A percentile compares a stretch with the other conserved stretches of the same genome.
Evolutionary conservation across 2,797 vertebrate genomes (phyloP).

Genomic region (Siniperca scherzeri): DNA sequence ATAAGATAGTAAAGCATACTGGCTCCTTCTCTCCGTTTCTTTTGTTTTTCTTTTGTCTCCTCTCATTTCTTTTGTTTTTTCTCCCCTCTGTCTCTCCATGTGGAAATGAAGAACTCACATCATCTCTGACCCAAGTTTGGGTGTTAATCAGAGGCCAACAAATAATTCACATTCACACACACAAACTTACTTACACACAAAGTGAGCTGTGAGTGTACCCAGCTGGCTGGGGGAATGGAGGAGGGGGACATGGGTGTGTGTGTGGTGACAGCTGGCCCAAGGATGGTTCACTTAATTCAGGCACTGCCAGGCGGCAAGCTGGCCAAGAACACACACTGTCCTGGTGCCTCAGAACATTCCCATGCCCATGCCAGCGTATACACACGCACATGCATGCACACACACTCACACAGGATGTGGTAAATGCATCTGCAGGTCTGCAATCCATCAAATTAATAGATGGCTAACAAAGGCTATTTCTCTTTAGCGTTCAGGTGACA

Average conservation of each 20-base stretch:
- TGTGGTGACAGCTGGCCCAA: slow-evolving; percentile 76
- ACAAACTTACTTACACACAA: slow-evolving; percentile 39
- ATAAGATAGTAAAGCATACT: not conserved
- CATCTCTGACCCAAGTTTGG: slow-evolving; percentile 25
- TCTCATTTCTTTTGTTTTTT: not conserved
- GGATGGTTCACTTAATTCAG: slow-evolving; percentile 74
- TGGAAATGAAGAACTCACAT: slow-evolving; percentile 27
- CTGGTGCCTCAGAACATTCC: slow-evolving; percentile 62
- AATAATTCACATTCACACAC: slow-evolving; percentile 44
- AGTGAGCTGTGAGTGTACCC: slow-evolving; percentile 48
- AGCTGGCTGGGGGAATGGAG: slow-evolving; percentile 55
- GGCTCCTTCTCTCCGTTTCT: not conserved
- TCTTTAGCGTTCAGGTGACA: slow-evolving; percentile 49
- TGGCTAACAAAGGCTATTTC: slow-evolving; percentile 51
- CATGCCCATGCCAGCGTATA: slow-evolving; percentile 17
- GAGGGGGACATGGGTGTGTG: slow-evolving; percentile 32
- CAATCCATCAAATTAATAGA: slow-evolving; percentile 70
- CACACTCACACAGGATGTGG: not conserved
- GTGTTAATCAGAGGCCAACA: slow-evolving; percentile 48
- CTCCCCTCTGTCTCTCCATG: not conserved
- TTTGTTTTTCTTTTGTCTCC: not conserved
- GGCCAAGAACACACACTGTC: slow-evolving; percentile 68
- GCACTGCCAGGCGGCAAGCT: slow-evolving; percentile 59
- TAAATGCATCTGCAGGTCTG: slow-evolving; percentile 46
- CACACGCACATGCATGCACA: not conserved